Base-by-base conservation (phyloP, 2,888 invertebrate genomes). In the Caenorhabditis afra region DNA sequence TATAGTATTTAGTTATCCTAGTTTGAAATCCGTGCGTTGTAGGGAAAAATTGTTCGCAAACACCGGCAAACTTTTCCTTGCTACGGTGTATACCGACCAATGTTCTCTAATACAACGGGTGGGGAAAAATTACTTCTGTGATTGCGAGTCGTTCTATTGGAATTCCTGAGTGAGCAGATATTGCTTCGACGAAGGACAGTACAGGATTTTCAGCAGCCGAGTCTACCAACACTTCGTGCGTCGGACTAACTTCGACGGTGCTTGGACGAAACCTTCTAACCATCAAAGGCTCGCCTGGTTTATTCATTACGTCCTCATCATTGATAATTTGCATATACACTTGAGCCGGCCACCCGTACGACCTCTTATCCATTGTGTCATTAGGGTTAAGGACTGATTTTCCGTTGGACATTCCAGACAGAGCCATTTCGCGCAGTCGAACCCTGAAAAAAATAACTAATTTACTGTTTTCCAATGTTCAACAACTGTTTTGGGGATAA, bases 311-410 rank as follows among this genome's bases (percentile, higher is more conserved):
- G 3, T 55, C 7, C 18, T 79, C 62, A 44, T 82, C 78, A 14
- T 61, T 16, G 23, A 86, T 49, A 37, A 85, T 82, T 44, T 86
- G 86, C 45, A 86, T n/a, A 55, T 76, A 82, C 3, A 86, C 29
- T 14, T 62, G 59, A 0, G 62, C 44, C 23, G 41, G 18, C 82
- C 83, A 85, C 22, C 22, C 44, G 39, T 18, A 23, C 0, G 35
- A 1, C 7, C 77, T 53, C 45, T 62, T 71, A 16, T 47, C 55
- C 16, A 84, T 37, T 3, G 67, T 39, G 16, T 81, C 65, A n/a
- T 82, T 81, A 8, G 70, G 79, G 29, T 66, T 73, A 5, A 83
- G 62, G 0, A 79, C 44, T 1, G 67, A n/a, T 44, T 50, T 44
- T 18, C 57, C 23, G 18, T 53, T 35, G 10, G 49, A 20, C 14